phyloP scores from a whole-genome alignment of 2,888 invertebrate species.

The Dromius quadrimaculatus region DNA sequence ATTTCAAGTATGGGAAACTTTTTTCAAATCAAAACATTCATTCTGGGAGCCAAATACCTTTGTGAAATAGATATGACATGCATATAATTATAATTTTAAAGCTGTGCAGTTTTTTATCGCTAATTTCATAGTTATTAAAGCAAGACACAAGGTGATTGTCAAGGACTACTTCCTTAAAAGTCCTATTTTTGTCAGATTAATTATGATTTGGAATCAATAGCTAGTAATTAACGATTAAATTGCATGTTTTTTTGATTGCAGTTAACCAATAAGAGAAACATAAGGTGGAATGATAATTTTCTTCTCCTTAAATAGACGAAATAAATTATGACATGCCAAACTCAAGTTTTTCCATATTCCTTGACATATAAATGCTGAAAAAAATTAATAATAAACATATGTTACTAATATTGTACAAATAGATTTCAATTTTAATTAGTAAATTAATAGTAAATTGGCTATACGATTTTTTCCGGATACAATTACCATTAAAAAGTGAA shows the following conservation, averaged over 20 bases:
- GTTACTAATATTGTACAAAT: constrained; percentile 13
- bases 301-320: constrained; percentile 20
- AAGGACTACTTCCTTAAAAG: constrained; percentile 13
- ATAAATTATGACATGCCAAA: constrained; percentile 25
- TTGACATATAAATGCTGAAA: constrained; percentile 15
- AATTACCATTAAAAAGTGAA: no score
- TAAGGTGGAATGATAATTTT: constrained; percentile 1
- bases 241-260: constrained; percentile 3
- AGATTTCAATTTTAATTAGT: no score
- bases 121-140: constrained; percentile 22
- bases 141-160: constrained; percentile 23
- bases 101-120: constrained; percentile 12
- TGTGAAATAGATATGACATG: no score
- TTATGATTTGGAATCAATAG: not conserved
- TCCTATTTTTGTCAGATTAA: constrained; percentile 11
- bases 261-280: not conserved
- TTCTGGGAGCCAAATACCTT: no score
- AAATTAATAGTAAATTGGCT: no score
- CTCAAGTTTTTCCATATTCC: constrained; percentile 25
- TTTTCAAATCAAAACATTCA: no score
- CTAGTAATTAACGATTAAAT: constrained; percentile 16
- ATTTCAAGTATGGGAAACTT: no score
- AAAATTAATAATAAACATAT: constrained; percentile 21
- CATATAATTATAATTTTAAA: not conserved
- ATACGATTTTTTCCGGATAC: no score